Conservation (phyloP, 1,140 invertebrate genomes). For the Cherax quadricarinatus region DNA sequence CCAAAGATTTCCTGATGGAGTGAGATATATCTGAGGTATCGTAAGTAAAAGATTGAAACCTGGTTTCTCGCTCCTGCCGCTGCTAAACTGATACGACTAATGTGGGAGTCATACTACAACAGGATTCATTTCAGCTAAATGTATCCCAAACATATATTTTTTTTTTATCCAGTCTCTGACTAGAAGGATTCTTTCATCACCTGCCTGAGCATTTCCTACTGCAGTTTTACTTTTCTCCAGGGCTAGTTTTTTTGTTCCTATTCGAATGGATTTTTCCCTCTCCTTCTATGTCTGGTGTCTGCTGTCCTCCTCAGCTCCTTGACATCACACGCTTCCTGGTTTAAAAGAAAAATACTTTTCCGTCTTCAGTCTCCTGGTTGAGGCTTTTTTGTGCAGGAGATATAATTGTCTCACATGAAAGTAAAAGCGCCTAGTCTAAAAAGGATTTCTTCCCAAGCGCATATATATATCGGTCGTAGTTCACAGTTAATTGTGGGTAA, state of each 20-base stretch:
- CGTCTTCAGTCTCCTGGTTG: not conserved
- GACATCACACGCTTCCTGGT: not conserved
- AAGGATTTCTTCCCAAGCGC: too few relatives aligned
- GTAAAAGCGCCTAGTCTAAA: not conserved
- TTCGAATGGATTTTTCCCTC: not conserved
- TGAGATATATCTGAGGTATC: too few relatives aligned
- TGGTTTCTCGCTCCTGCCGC: too few relatives aligned
- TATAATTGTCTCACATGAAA: slow-evolving; percentile 1
- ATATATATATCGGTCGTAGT: not conserved
- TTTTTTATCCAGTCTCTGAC: not conserved
- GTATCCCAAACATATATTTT: not conserved
- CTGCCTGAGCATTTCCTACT: not conserved
- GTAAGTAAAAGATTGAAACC: too few relatives aligned
- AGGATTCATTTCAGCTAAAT: not conserved
- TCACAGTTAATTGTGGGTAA: not conserved
- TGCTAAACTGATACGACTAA: too few relatives aligned
- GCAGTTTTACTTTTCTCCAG: not conserved
- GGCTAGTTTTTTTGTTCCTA: not conserved
- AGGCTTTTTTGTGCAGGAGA: not conserved
- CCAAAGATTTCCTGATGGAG: too few relatives aligned
- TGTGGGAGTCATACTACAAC: too few relatives aligned
- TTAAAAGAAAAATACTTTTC: not conserved
- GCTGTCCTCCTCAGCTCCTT: not conserved
- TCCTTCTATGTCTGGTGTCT: not conserved
- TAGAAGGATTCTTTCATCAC: not conserved